Evolutionary conservation across 2,888 invertebrate genomes (phyloP).

Genomic region (Thymelicus lineola): DNA sequence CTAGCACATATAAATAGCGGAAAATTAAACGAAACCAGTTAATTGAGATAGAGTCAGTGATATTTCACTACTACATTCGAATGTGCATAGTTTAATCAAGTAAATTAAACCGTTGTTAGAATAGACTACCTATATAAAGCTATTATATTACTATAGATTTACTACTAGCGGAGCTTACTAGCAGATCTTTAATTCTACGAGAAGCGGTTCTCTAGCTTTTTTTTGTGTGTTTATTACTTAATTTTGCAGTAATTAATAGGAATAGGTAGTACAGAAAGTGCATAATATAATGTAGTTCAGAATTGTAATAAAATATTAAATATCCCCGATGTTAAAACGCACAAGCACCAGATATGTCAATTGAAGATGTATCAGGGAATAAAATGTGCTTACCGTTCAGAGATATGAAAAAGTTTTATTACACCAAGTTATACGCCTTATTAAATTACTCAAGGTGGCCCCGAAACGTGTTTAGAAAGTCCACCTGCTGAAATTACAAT

Average conservation of each 20-base stretch:
- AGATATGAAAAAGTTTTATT: constrained; percentile 23
- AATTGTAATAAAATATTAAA: too few species aligned
- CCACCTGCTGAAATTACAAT: constrained; percentile 41
- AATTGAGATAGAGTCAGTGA: constrained; percentile 42
- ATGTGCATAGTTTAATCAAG: constrained; percentile 30
- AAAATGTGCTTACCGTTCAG: background rate
- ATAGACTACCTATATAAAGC: constrained; percentile 18
- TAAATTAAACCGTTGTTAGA: constrained; percentile 25
- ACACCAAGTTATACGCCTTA: constrained; percentile 31
- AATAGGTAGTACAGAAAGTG: too few species aligned
- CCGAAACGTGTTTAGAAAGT: constrained; percentile 40
- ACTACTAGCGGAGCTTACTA: too few species aligned
- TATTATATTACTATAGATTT: background rate
- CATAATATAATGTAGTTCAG: too few species aligned
- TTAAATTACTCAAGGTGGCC: constrained; percentile 37
- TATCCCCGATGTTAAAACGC: background rate
- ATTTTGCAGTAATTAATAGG: too few species aligned
- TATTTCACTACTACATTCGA: constrained; percentile 37
- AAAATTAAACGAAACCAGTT: constrained; percentile 41
- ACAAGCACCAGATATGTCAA: background rate
- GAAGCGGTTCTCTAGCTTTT: too few species aligned
- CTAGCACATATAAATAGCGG: constrained; percentile 25
- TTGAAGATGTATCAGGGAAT: background rate
- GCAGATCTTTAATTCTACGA: too few species aligned
- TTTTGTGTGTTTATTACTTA: too few species aligned